A percentile compares a stretch with the other conserved stretches of the same genome.
Conservation (phyloP, 2,888 invertebrate genomes). For the Theretra japonica region DNA sequence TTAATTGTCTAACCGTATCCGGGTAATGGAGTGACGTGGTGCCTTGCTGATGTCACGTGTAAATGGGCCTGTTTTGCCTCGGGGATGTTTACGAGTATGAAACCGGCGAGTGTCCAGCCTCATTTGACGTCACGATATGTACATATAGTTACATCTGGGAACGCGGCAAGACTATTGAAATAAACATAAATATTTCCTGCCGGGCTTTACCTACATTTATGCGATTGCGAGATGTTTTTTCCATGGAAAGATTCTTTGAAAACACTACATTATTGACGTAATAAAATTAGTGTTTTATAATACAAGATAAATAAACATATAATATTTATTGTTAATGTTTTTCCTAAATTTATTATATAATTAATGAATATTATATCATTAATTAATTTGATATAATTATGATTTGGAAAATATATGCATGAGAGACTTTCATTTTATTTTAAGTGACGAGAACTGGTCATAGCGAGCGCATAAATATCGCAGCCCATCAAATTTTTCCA, state of each 20-base stretch:
- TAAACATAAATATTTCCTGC: not conserved
- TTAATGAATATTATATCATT: no score
- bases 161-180: not conserved
- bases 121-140: not conserved
- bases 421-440: not conserved
- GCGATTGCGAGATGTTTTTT: no score
- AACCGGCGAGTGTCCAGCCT: not conserved
- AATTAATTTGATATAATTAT: no score
- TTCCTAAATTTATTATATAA: no score
- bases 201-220: not conserved
- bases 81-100: not conserved
- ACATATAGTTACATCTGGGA: not conserved
- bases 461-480: slow-evolving; percentile 35
- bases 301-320: no score
- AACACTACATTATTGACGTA: no score
- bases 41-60: not conserved
- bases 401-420: not conserved
- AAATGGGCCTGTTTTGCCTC: not conserved
- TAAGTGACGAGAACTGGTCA: not conserved
- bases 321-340: no score
- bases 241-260: no score
- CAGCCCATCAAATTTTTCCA: slow-evolving; percentile 42
- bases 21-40: not conserved
- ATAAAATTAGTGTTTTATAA: no score
- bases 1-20: not conserved